A percentile compares a stretch with the other conserved stretches of the same genome.
These are phyloP conservation scores for Meleagris gallopavo DNA, from an alignment of 2,113 vertebrate species.

Conservation along the genomic window DNA sequence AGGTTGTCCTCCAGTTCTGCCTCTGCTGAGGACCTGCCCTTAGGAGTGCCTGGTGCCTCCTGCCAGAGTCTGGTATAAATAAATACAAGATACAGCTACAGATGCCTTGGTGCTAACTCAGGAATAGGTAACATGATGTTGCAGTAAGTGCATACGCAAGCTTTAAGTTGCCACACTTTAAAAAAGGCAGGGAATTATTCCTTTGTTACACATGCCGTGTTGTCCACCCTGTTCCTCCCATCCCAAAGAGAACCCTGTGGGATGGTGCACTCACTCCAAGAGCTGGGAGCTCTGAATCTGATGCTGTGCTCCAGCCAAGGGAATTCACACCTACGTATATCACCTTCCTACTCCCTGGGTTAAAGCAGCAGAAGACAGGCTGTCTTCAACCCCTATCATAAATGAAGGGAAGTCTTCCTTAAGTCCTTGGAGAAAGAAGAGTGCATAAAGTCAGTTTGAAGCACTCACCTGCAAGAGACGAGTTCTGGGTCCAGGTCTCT, in stretches of 20 bases:
- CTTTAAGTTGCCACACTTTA: not conserved
- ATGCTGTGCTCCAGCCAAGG: not conserved
- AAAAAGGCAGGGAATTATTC: not conserved
- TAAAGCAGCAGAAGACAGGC: not conserved
- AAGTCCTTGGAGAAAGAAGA: not conserved
- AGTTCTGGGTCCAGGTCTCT: not conserved
- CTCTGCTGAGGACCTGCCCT: not conserved
- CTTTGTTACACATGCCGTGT: not conserved
- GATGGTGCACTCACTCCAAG: fast-evolving
- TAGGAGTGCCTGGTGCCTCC: not conserved
- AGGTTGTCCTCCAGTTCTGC: not conserved
- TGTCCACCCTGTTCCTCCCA: not conserved
- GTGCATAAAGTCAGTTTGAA: not conserved
- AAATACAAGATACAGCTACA: fast-evolving
- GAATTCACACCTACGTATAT: not conserved
- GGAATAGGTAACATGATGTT: not conserved
- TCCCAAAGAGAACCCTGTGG: not conserved
- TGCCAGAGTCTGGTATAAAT: not conserved
- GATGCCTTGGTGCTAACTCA: not conserved
- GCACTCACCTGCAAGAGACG: not conserved
- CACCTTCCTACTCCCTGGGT: not conserved
- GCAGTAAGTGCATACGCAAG: not conserved
- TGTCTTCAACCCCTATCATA: not conserved
- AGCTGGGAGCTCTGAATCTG: not conserved
- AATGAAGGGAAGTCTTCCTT: not conserved